Conservation (phyloP, 2,797 vertebrate species). For the Dryobates pubescens region DNA sequence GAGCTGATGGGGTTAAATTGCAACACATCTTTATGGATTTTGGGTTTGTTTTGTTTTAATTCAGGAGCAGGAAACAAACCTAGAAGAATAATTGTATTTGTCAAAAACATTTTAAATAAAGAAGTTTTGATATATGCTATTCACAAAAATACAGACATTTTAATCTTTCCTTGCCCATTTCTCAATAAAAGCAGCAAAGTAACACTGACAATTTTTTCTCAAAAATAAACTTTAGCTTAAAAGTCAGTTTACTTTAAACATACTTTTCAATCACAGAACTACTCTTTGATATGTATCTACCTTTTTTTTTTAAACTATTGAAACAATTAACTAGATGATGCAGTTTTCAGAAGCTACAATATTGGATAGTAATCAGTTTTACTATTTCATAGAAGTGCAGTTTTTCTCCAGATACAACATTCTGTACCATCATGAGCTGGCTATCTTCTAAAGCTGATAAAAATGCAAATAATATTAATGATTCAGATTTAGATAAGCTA, state of each 20-base stretch:
- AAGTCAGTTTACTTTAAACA: not conserved
- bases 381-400: not conserved
- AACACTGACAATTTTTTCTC: not conserved
- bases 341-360: not conserved
- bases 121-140: not conserved
- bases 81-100: not conserved
- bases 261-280: not conserved
- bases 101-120: not conserved
- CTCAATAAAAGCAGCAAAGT: not conserved
- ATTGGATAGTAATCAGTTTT: not conserved
- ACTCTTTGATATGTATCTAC: not conserved
- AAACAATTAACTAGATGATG: not conserved
- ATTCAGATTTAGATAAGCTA: conserved; percentile 16
- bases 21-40: not conserved
- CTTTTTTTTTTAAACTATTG: not conserved
- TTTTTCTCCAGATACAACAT: not conserved
- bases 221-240: not conserved
- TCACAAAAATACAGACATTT: not conserved
- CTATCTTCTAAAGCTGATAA: conserved; percentile 23
- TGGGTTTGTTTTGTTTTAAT: not conserved
- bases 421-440: not conserved
- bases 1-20: not conserved
- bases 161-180: not conserved
- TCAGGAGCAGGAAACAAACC: not conserved
- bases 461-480: conserved; percentile 10